Evolutionary conservation across 2,797 vertebrate genomes (phyloP).

Genomic region (Bufotes viridis): DNA sequence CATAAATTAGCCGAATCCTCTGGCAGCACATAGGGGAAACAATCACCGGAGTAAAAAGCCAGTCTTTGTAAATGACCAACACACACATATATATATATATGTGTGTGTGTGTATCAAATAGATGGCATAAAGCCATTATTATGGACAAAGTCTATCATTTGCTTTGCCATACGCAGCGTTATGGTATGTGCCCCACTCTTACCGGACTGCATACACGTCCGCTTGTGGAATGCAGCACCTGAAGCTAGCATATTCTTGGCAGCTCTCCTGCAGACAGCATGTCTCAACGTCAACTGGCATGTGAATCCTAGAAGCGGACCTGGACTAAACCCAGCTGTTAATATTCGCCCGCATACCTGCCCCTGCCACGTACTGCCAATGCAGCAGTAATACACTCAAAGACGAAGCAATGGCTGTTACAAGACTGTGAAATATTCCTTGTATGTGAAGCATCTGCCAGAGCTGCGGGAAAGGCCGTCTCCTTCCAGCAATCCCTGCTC

Average conservation of each 20-base stretch:
- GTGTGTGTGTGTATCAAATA: too few relatives aligned
- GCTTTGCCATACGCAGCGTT: too few relatives aligned
- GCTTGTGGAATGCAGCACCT: not conserved
- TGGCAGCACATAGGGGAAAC: too few relatives aligned
- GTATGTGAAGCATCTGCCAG: constrained; percentile 64
- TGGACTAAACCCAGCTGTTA: constrained; percentile 19
- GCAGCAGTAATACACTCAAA: not conserved
- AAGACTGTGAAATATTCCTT: constrained; percentile 55
- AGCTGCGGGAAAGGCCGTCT: constrained; percentile 63
- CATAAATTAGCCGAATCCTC: too few relatives aligned
- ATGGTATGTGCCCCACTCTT: too few relatives aligned
- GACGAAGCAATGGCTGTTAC: constrained; percentile 13
- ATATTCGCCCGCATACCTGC: not conserved
- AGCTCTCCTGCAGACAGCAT: not conserved
- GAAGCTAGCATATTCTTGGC: not conserved
- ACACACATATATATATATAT: too few relatives aligned
- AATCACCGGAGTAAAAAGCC: too few relatives aligned
- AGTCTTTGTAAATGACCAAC: too few relatives aligned
- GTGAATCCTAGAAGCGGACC: constrained; percentile 1
- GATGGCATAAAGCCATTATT: too few relatives aligned
- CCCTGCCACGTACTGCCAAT: not conserved
- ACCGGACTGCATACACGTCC: too few relatives aligned
- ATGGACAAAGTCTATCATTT: too few relatives aligned
- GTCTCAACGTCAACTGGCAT: not conserved
- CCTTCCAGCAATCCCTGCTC: constrained; percentile 60